phyloP scores from a whole-genome alignment of 2,797 vertebrate species.

The Champsocephalus gunnari region DNA sequence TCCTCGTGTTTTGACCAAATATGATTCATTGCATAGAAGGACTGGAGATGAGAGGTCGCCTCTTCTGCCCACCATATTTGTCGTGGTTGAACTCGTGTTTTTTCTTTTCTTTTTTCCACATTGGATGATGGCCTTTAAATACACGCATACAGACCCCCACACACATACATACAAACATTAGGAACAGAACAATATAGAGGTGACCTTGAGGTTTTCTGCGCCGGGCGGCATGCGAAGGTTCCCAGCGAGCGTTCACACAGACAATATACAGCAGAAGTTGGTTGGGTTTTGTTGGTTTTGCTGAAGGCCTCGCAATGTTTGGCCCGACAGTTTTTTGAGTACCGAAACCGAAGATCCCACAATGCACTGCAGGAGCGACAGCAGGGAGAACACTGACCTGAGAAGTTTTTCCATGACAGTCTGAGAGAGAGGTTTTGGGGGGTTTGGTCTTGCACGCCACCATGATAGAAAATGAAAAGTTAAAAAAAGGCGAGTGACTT shows the following conservation, averaged over 20 bases:
- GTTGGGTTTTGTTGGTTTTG: slow-evolving; percentile 66
- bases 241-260: slow-evolving; percentile 81
- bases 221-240: slow-evolving; percentile 83
- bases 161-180: slow-evolving; percentile 77
- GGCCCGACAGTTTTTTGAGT: slow-evolving; percentile 65
- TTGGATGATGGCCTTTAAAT: slow-evolving; percentile 72
- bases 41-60: slow-evolving; percentile 90
- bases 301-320: slow-evolving; percentile 69
- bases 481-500: slow-evolving; percentile 74
- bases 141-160: slow-evolving; percentile 77
- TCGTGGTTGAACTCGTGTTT: slow-evolving; percentile 60
- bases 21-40: slow-evolving; percentile 98
- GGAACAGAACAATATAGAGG: slow-evolving; percentile 84
- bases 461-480: slow-evolving; percentile 70
- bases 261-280: slow-evolving; percentile 81
- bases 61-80: slow-evolving; percentile 80
- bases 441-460: slow-evolving; percentile 63
- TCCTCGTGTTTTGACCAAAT: slow-evolving; percentile 63
- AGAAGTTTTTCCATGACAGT: slow-evolving; percentile 82
- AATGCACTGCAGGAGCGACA: slow-evolving; percentile 82
- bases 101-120: slow-evolving; percentile 61
- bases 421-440: slow-evolving; percentile 63
- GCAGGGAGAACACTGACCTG: slow-evolving; percentile 85
- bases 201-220: slow-evolving; percentile 78
- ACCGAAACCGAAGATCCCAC: slow-evolving; percentile 73